Evolutionary conservation across 2,888 invertebrate species (phyloP).

Genomic region (Phortica okadai): DNA sequence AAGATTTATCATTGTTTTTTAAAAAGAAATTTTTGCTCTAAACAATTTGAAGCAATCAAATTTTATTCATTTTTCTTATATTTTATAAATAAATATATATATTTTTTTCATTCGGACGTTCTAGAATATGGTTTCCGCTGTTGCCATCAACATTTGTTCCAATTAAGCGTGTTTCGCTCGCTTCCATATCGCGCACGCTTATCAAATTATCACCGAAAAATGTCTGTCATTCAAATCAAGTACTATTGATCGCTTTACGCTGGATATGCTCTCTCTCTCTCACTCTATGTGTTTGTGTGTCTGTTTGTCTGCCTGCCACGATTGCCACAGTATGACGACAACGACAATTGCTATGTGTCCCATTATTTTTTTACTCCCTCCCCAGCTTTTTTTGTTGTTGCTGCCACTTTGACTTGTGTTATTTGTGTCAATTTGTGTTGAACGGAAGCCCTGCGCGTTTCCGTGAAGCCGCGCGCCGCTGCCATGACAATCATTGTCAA

Average conservation of each 20-base stretch:
- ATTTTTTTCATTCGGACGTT: neutral
- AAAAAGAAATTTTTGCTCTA: neutral
- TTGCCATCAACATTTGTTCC: neutral
- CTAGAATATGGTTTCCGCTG: neutral
- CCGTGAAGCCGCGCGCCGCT: neutral
- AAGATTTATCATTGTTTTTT: neutral
- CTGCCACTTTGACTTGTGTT: slow-evolving; percentile 14
- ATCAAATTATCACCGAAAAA: slow-evolving; percentile 33
- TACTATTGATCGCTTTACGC: slow-evolving; percentile 58
- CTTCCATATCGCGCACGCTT: slow-evolving; percentile 19
- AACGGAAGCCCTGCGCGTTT: slow-evolving; percentile 19
- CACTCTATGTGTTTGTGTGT: neutral
- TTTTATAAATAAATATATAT: neutral
- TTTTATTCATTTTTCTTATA: neutral
- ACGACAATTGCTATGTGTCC: slow-evolving; percentile 21
- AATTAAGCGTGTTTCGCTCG: slow-evolving; percentile 15
- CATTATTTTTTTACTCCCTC: neutral
- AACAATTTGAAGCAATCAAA: too few relatives aligned
- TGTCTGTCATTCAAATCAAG: slow-evolving; percentile 58
- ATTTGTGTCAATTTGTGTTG: slow-evolving; percentile 31
- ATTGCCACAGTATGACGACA: neutral
- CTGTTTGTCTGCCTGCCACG: neutral
- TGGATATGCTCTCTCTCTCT: neutral
- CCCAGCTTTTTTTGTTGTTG: neutral
- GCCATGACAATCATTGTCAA: slow-evolving; percentile 30